Evolutionary conservation across 1,140 invertebrate species (phyloP).

Genomic region (Zaprionus davidi): DNA sequence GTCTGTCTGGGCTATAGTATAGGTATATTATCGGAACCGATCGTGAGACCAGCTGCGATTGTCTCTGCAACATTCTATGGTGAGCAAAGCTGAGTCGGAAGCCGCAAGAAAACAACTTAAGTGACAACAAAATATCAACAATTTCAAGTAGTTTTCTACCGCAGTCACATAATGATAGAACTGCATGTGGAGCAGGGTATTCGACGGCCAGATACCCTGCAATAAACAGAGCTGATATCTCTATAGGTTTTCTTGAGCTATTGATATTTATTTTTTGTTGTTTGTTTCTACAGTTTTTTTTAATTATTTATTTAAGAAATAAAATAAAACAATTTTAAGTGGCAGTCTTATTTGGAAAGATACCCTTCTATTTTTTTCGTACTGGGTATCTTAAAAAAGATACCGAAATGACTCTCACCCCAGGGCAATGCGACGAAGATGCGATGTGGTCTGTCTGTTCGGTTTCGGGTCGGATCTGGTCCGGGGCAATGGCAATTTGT

Average conservation of each 20-base stretch:
- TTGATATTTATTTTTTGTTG: no score
- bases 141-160: slow-evolving; percentile 41
- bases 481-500: slow-evolving; percentile 68
- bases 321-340: no score
- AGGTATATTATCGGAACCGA: slow-evolving; percentile 14
- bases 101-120: slow-evolving; percentile 45
- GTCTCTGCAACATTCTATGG: neutral
- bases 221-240: slow-evolving; percentile 10
- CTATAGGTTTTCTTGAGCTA: no score
- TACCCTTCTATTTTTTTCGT: neutral
- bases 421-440: slow-evolving; percentile 15
- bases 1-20: slow-evolving; percentile 22
- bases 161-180: slow-evolving; percentile 50
- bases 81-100: slow-evolving; percentile 26
- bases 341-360: neutral
- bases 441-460: slow-evolving; percentile 12
- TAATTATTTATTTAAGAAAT: no score
- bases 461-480: slow-evolving; percentile 17
- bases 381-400: neutral
- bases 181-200: neutral
- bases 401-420: neutral
- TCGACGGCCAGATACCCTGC: neutral
- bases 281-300: neutral
- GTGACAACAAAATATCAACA: slow-evolving; percentile 54
- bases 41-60: slow-evolving; percentile 19